Evolutionary conservation across 2,888 invertebrate genomes (phyloP), one percentile per base, ranked within the genome.

Genomic region (Hedya salicella): DNA sequence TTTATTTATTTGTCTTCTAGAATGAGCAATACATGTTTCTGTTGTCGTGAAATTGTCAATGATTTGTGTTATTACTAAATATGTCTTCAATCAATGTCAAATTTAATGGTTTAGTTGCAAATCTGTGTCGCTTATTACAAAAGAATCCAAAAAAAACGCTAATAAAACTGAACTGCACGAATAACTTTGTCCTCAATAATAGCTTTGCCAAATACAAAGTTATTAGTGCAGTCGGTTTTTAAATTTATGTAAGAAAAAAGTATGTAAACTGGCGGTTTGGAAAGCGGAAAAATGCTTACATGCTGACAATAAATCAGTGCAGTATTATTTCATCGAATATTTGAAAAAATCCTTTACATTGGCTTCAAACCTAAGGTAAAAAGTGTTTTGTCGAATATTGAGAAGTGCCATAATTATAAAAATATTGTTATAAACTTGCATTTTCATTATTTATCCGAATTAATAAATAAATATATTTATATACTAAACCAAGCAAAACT

Each of bases 341-440:
- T 63, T 44, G 32, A 25, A 36, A 30, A 6, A 60, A 54, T 16
- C 32, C 21, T 46, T 16, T 65, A 40, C 49, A 52, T 57, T 71
- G 72, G 80, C 79, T 79, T 80, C 75, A 70, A 78, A 77, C 74
- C 75, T 75, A 77, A 73, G 74, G 75, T 61, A 67, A 72, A 70
- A 77, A 70, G 75, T 77, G 76, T 81, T 74, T 78, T 78, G 75
- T 81, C 80, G 75, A 68, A 69, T 67, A 67, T 65, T 69, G 81
- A 69, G 63, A 86, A 85, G 86, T 85, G 86, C 86, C 86, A 86
- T 86, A 85, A 86, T 81, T 84, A 85, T 83, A 86, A 82, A 69
- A 78, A 66, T 76, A 83, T 86, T 86, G 86, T 86, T 85, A 83
- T 81, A 81, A 71, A 71, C 63, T 5, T 61, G 66, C 11, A 65